Evolutionary conservation across 2,888 invertebrate species (phyloP), one percentile per base, ranked within the genome.

Genomic region (Masnerella sp.): DNA sequence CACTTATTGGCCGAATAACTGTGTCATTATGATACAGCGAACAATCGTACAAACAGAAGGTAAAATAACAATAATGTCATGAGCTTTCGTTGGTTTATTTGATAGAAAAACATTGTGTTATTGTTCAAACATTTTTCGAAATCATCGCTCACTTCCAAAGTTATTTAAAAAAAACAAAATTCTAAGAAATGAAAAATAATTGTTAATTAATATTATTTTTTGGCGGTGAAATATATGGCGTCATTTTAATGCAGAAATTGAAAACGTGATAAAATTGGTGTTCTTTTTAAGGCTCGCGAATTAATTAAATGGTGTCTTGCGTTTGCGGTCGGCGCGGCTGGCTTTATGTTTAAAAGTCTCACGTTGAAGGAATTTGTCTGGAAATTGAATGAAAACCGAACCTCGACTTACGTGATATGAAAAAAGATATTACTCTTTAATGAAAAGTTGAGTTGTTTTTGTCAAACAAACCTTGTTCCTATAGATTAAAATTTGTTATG

Each of bases 361-460:
- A 69, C 47, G 69, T 45, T 54, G 42, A 56, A 70, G 45, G 49
- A 54, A 70, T 62, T 70, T 58, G 56, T 58, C 54, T 25, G 43
- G 40, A 71, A 71, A 71, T 71, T 71, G 43, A 64, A 71, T 71
- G 62, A 64, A 64, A 64, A 71, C 64, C 32, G 14, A 70, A 70
- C 34, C 51, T 14, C 54, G 14, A 40, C 36, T 49, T 54, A n/a
- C 7, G 42, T n/a, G 40, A 62, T 64, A 51, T 58, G 49, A 70
- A 70, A 47, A 58, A 54, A 34, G 43, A 43, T 56, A 62, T 70
- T 62, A 64, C 32, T 70, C 62, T 56, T 70, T 56, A 52, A 62
- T 36, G 56, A 70, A 64, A 58, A 47, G 30, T 42, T 28, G 20
- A 68, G 34, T 43, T 42, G 14, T 4, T 28, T 2, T 4, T 5